Base-by-base conservation (phyloP, 1,140 invertebrate genomes). In the Diorhabda sublineata region DNA sequence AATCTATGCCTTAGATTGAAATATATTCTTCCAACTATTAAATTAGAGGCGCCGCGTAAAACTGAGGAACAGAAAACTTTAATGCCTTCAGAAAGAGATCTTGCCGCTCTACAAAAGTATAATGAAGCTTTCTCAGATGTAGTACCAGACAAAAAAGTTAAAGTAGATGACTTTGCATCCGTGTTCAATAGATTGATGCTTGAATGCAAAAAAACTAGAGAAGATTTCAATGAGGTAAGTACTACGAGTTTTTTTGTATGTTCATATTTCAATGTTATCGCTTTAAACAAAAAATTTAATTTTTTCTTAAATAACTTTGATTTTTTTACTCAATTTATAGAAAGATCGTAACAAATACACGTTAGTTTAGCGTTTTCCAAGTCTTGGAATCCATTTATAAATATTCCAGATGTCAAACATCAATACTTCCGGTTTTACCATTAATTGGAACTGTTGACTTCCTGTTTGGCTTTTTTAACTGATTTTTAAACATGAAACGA, bases 211-310 rank as follows among this genome's bases (percentile, higher is more conserved):
- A 72, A 69, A 45, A 69, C 7, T 42, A 76, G n/a, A 58, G 68
- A 74, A 5, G 68, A 72, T 71, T 74, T 77, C 47, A 4, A n/a
- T 11, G 56, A 69, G 69, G 74, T 76, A 66, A 62, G 45, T 43
- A n/a, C 58, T 26, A 42, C 42, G 3, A 60, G 42, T 44, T 44
- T 9, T 45, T 8, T 59, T 59, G 26, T 26, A 26, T 26, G 26
- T 26, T 26, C 26, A 26, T 0, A 26, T 26, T 26, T 26, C 26
- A 26, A 26, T 26, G 26, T 26, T 26, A 26, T 26, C 26, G 26
- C 26, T 26, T 26, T 26, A 2, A 26, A 26, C 26, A 26, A 26
- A 26, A 26, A 26, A 26, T 26, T 26, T 26, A 26, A 26, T 26
- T 26, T 26, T 26, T 26, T 26, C 26, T 26, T 26, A 26, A 26